Evolutionary conservation across 2,888 invertebrate genomes (phyloP).

Genomic region (Meteorus colon): DNA sequence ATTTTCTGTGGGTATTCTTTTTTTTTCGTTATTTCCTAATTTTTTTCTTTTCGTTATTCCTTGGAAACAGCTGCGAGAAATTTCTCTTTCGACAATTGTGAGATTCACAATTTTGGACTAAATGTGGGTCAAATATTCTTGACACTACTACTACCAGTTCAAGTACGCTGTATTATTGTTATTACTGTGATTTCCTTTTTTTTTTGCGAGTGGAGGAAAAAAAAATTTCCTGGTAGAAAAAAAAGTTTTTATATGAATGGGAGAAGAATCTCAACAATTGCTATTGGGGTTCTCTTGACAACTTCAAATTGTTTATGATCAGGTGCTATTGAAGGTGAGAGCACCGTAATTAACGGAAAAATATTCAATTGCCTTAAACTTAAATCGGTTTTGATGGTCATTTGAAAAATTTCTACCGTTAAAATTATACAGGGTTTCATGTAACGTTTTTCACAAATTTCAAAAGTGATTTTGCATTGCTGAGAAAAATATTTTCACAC

Average conservation of each 20-base stretch:
- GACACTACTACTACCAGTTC: constrained; percentile 1
- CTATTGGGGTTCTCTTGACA: background rate
- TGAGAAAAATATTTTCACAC: constrained; percentile 27
- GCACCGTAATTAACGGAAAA: constrained; percentile 40
- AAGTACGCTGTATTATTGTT: constrained; percentile 4
- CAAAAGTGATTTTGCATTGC: constrained; percentile 14
- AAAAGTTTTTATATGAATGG: background rate
- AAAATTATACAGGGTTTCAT: background rate
- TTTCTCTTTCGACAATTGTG: constrained; percentile 20
- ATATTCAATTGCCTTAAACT: constrained; percentile 16
- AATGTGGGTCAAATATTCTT: constrained; percentile 36
- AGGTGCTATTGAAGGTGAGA: background rate
- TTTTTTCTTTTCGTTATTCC: constrained; percentile 23
- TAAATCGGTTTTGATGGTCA: background rate
- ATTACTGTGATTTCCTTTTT: background rate
- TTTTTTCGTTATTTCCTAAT: constrained; percentile 18
- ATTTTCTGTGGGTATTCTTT: background rate
- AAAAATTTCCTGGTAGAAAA: background rate
- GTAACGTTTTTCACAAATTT: background rate
- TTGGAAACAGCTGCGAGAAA: constrained; percentile 41
- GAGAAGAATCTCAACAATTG: constrained; percentile 8
- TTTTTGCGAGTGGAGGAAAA: background rate
- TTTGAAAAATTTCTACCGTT: constrained; percentile 13
- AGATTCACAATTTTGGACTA: background rate
- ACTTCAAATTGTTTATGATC: constrained; percentile 25